phyloP scores from a whole-genome alignment of 2,888 invertebrate species.

The Tipula helvola region DNA sequence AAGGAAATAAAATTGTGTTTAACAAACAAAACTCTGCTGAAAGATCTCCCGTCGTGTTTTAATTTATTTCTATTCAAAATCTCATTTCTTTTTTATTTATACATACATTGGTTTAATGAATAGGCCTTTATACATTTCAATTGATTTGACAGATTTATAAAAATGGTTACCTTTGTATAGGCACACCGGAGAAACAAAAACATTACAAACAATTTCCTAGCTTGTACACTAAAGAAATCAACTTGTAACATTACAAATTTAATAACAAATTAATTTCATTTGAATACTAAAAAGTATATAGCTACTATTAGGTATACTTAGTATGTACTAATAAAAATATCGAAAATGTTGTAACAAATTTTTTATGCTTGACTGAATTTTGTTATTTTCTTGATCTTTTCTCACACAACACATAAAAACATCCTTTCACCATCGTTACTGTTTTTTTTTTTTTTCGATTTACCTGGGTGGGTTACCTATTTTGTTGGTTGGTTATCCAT shows the following conservation, averaged over 20 bases:
- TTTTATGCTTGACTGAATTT: neutral
- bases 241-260: neutral
- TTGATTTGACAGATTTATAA: neutral
- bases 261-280: neutral
- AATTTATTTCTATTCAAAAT: neutral
- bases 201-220: neutral
- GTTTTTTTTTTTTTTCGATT: neutral
- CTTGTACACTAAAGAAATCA: neutral
- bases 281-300: neutral
- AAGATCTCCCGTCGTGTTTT: neutral
- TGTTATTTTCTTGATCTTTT: neutral
- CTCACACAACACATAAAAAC: neutral
- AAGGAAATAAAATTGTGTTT: neutral
- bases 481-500: neutral
- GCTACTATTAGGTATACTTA: neutral
- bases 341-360: neutral
- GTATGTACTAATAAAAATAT: neutral
- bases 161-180: neutral
- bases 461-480: neutral
- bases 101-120: neutral
- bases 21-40: neutral
- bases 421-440: neutral
- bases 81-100: too few species aligned
- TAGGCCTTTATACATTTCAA: neutral
- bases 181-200: neutral